Base-by-base conservation (phyloP, 2,113 vertebrate genomes). In the Cariama cristata region DNA sequence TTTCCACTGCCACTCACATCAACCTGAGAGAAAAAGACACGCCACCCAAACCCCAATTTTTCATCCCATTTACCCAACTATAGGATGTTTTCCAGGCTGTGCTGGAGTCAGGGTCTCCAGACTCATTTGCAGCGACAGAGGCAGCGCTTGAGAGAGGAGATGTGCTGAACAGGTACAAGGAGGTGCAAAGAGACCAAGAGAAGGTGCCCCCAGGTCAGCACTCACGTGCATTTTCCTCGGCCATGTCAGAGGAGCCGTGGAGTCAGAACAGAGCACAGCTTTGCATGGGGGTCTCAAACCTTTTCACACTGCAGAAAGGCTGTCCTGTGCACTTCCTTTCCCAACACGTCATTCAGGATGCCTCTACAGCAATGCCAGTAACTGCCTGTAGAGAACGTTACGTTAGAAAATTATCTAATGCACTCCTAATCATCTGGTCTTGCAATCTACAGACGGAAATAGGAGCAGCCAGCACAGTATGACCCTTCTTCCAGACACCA, bases 331-430 rank as follows among this genome's bases (percentile, higher is more conserved):
- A 93, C 84, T 81, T 94, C 92, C 89, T 93, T 95, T 84, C 91
- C 95, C 96, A 95, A 87, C 93, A 75, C 60, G 80, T 28, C 40
- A 53, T 52, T 91, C 94, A 91, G 83, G 92, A 92, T 62, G 88
- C 58, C 92, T 93, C 96, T 96, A 92, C 88, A 86, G 94, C 95
- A 97, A 96, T 96, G 93, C 96, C 96, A 96, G 94, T 79, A 84
- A 89, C 94, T 87, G 94, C 96, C 94, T 92, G 88, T 91, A 95
- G 96, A 96, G 95, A 97, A 96, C n/a, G 94, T 96, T 79, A 95
- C 6, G 73, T 87, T 91, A 97, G 86, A 97, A 85, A 92, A 93
- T 96, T 97, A 96, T 84, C 94, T 96, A 94, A 45, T 85, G 86
- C 74, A 91, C 94, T 85, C 66, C 84, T 64, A 72, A 84, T 95